Evolutionary conservation across 1,140 invertebrate species (phyloP), one percentile per base, ranked within the genome.

Genomic region (Reticulitermes speratus): DNA sequence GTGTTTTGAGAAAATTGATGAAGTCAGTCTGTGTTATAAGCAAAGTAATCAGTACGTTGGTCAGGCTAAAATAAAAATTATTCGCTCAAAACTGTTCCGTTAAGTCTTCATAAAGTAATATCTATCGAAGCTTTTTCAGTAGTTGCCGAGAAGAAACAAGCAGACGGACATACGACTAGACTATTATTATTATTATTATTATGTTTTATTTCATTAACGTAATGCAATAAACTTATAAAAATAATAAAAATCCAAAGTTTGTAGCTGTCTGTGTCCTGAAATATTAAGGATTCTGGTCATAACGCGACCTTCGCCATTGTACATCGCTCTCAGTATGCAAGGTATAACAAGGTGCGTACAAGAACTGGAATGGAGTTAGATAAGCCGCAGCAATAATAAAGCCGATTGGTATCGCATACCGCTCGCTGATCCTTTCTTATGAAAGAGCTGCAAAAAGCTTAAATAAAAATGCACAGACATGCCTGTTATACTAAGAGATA

Each of bases 331-430:
- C 65, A 30, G 65, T 75, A 75, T 75, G 65, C 65, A 30, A 2
- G n/a, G 65, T 75, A 75, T 75, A 75, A 75, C 65, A 30, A 75
- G 65, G 65, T 75, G n/a, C 65, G 65, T 30, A 30, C 65, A 75
- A 75, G 65, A 75, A 75, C 65, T 30, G 14, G 65, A 75, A n/a
- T 30, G n/a, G 8, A n/a, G 65, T 30, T 25, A 75, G 25, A 30
- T 75, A 75, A 75, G 25, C 65, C 2, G 65, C n/a, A 75, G 65
- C 25, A 75, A 30, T 75, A 75, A 75, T 75, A 75, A 75, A 75
- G 25, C 65, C n/a, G 65, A 75, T 75, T 75, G 65, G 65, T 75
- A 75, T 75, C 65, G 65, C 65, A 75, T 75, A 75, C 65, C n/a
- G n/a, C 65, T 75, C n/a, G n/a, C 65, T 75, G 65, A 75, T 75